Evolutionary conservation across 2,888 invertebrate genomes (phyloP).

Genomic region (Agrypnus murinus): DNA sequence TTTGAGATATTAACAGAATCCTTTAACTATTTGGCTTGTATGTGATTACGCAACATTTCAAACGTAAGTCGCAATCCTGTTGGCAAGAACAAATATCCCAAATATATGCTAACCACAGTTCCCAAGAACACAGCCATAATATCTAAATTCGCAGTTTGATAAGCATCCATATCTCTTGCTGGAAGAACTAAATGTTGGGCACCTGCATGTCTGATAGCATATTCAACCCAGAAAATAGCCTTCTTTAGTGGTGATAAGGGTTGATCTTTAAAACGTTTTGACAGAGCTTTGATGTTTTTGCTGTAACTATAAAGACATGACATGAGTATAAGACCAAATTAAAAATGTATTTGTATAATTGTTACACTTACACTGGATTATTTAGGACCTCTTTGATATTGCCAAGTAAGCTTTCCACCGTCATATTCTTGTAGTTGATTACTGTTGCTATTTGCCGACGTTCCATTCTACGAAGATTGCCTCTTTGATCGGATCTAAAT

Average conservation of each 20-base stretch:
- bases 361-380: conserved; percentile 36
- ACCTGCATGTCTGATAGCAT: conserved; percentile 52
- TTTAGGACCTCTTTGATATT: conserved; percentile 35
- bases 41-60: conserved; percentile 31
- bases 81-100: conserved; percentile 41
- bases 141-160: conserved; percentile 53
- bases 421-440: conserved; percentile 32
- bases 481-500: conserved; percentile 56
- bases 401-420: conserved; percentile 17
- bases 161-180: conserved; percentile 52
- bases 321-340: background rate
- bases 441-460: conserved; percentile 31
- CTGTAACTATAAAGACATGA: conserved; percentile 57
- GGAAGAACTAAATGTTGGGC: conserved; percentile 50
- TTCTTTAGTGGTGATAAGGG: conserved; percentile 53
- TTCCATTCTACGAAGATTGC: conserved; percentile 41
- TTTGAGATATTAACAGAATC: background rate
- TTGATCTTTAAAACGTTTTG: conserved; percentile 55
- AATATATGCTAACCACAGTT: conserved; percentile 24
- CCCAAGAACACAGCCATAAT: conserved; percentile 43
- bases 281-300: conserved; percentile 51
- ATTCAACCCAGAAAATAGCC: conserved; percentile 57
- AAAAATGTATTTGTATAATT: background rate
- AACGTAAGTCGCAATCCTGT: conserved; percentile 1
- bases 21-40: conserved; percentile 35